A percentile compares a stretch with the other conserved stretches of the same genome.
These are phyloP conservation scores for Belgica antarctica DNA, from an alignment of 2,888 invertebrate species.

Conservation along the genomic window DNA sequence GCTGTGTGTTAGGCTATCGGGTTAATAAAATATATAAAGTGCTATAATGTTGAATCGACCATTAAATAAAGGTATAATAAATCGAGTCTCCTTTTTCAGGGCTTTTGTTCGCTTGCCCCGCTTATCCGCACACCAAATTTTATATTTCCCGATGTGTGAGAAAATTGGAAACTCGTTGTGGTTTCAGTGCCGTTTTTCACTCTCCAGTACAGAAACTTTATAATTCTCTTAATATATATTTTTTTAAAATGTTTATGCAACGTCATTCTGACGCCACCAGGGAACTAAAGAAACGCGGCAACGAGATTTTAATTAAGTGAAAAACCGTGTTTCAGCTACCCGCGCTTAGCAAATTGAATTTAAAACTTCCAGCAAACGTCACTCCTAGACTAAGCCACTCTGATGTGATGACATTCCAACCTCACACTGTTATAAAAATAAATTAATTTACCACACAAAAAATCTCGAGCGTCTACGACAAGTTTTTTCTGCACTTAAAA, in stretches of 20 bases:
- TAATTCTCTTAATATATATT: conserved; percentile 8
- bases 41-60: conserved; percentile 27
- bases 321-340: neutral
- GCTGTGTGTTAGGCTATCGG: conserved; percentile 5
- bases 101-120: neutral
- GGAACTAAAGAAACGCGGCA: neutral
- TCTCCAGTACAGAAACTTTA: conserved; percentile 10
- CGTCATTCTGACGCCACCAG: neutral
- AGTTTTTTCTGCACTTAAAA: neutral
- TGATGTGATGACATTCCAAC: neutral
- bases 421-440: neutral
- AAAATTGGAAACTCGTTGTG: conserved; percentile 21
- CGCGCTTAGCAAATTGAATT: neutral
- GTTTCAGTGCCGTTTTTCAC: too few relatives aligned
- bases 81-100: neutral
- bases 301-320: conserved; percentile 16
- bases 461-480: neutral
- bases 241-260: conserved; percentile 24
- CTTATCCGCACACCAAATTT: neutral
- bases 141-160: neutral
- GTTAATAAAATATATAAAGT: conserved; percentile 25
- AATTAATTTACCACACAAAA: neutral
- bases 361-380: neutral
- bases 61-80: conserved; percentile 23
- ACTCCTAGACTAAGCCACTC: conserved; percentile 12